These are phyloP conservation scores for Gulo gulo DNA, from an alignment of 2,113 vertebrate genomes.

Conservation along the genomic window DNA sequence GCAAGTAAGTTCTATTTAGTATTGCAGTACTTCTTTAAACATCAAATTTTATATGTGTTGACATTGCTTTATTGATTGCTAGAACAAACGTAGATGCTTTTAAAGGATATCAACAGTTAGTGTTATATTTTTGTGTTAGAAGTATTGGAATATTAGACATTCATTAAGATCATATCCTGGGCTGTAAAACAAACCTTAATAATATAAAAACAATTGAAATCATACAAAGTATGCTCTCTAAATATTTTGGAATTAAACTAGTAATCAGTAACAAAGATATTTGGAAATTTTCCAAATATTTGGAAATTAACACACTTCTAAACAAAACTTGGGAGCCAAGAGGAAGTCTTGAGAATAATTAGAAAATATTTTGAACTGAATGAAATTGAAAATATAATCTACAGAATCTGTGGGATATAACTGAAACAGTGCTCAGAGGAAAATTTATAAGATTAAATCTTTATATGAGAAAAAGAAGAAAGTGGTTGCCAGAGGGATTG, in stretches of 20 bases:
- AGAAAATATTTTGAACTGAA: not conserved
- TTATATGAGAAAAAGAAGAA: not conserved
- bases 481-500: not conserved
- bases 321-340: not conserved
- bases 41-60: not conserved
- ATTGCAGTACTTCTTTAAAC: not conserved
- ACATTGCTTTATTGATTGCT: slow-evolving; percentile 34
- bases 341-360: not conserved
- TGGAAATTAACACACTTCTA: not conserved
- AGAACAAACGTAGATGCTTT: not conserved
- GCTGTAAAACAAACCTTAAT: not conserved
- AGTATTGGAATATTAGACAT: not conserved
- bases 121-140: not conserved
- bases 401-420: not conserved
- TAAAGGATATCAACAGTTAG: not conserved
- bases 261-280: not conserved
- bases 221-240: not conserved
- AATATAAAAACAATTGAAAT: not conserved
- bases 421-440: not conserved
- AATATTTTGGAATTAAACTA: not conserved
- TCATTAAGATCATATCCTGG: not conserved
- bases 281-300: not conserved
- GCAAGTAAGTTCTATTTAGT: slow-evolving; percentile 86
- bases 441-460: not conserved
- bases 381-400: slow-evolving; percentile 15